Evolutionary conservation across 1,140 invertebrate genomes (phyloP), one percentile per base, ranked within the genome.

Genomic region (Colletes latitarsis): DNA sequence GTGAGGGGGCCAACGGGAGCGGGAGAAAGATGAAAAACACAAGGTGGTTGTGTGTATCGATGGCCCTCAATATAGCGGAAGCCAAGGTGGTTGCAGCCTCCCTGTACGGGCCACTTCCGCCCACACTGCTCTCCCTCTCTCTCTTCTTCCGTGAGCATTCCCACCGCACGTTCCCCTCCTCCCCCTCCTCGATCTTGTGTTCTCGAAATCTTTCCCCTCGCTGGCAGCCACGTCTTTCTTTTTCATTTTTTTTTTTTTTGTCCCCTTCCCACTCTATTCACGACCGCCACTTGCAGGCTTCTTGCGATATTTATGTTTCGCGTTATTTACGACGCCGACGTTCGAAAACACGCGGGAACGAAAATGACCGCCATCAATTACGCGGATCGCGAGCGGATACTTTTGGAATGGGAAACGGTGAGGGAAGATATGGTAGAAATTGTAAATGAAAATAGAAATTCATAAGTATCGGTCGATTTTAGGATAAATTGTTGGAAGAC

Each of bases 61-160:
- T 83, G 81, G 81, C 52, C 76, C 88, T 93, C 87, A 91, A 93
- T 93, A 87, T 91, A 91, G 91, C 92, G 92, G 93, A 93, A 93
- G 93, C 92, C 91, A 93, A 93, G 92, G 93, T 93, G 92, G 92
- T 93, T 92, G 91, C 90, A 93, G 92, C 92, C 89, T 92, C 91
- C 89, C 86, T 87, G 83, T 87, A 89, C 88, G 88, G 91, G 86
- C 90, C 91, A 89, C 89, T 93, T 93, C 92, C 92, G 92, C 84
- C 85, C 49, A 49, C 77, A 75, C 84, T 75, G 58, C 49, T 1
- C 49, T 9, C 8, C 1, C 46, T 9, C 55, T 67, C 70, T 62
- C 64, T 57, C 58, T 73, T 57, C 52, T 64, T 58, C 66, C 69
- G 58, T 17, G 53, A 72, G 10, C 39, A 75, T 67, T 80, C 70